These are phyloP conservation scores for Heliothis subflexa DNA, from an alignment of 1,140 invertebrate genomes.

Conservation along the genomic window DNA sequence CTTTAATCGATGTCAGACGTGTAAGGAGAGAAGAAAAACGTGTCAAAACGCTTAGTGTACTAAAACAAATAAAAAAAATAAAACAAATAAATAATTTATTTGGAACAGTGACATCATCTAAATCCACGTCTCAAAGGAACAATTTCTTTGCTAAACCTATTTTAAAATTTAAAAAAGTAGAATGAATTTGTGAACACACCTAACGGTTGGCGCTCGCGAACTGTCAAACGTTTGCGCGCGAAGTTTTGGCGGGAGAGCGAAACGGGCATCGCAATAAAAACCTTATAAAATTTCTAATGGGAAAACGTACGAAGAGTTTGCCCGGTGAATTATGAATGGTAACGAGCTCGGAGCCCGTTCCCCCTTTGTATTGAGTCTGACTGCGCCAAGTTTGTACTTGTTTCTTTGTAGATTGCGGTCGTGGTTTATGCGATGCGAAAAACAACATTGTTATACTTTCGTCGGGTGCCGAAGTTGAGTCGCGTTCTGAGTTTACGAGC, in stretches of 20 bases:
- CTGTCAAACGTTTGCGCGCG: conserved; percentile 66
- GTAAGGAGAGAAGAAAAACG: too few species aligned
- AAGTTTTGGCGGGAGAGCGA: conserved; percentile 70
- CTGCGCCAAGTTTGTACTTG: conserved; percentile 71
- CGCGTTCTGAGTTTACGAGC: conserved; percentile 51
- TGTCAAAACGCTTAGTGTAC: not conserved
- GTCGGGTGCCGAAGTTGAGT: conserved; percentile 43
- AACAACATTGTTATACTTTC: conserved; percentile 72
- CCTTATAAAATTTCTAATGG: conserved; percentile 85
- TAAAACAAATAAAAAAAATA: too few species aligned
- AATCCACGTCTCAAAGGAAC: conserved; percentile 12
- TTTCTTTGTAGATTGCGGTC: conserved; percentile 78
- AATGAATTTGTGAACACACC: conserved; percentile 59
- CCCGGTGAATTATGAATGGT: conserved; percentile 83
- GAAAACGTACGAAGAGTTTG: conserved; percentile 83
- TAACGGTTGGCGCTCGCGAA: conserved; percentile 52
- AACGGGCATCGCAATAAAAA: conserved; percentile 74
- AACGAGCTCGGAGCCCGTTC: conserved; percentile 69
- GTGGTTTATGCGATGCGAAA: conserved; percentile 70
- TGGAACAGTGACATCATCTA: conserved; percentile 26
- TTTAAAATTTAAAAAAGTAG: conserved; percentile 53
- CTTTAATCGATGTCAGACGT: too few species aligned
- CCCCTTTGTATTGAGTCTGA: conserved; percentile 69
- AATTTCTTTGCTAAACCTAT: conserved; percentile 47
- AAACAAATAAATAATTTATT: conserved; percentile 5